Conservation (phyloP, 2,888 invertebrate species). For the Stenodera caucasica region DNA sequence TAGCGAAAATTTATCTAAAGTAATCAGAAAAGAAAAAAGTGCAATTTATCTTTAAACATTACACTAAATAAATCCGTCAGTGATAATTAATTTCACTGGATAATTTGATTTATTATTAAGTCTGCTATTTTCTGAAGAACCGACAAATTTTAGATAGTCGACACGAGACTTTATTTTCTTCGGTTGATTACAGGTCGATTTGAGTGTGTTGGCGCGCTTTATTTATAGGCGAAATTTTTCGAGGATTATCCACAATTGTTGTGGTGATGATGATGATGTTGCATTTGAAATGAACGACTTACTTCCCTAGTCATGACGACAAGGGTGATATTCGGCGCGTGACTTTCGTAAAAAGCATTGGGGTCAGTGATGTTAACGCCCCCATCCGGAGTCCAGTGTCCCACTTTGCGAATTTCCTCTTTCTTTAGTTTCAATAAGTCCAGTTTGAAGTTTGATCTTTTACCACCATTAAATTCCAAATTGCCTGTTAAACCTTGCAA, state of each 20-base stretch:
- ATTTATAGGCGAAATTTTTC: no score
- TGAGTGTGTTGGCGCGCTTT: no score
- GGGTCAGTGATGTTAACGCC: constrained; percentile 84
- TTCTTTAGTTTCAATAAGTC: constrained; percentile 81
- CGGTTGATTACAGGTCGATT: no score
- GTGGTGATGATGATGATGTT: no score
- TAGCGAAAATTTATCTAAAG: neutral
- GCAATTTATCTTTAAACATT: constrained; percentile 13
- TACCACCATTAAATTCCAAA: constrained; percentile 83
- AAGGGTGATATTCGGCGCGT: constrained; percentile 81
- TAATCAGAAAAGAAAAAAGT: neutral
- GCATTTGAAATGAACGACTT: constrained; percentile 38
- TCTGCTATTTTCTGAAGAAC: constrained; percentile 1
- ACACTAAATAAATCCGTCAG: constrained; percentile 31
- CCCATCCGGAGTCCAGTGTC: constrained; percentile 74
- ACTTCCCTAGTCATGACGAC: constrained; percentile 91
- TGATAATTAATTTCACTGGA: constrained; percentile 35
- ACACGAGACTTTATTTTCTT: no score
- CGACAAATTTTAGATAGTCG: no score
- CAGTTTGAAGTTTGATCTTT: constrained; percentile 79
- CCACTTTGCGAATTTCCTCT: constrained; percentile 77
- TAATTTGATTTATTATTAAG: constrained; percentile 31
- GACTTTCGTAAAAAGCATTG: constrained; percentile 81
- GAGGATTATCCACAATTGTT: no score
- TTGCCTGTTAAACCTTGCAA: constrained; percentile 86